Base-by-base conservation (phyloP, 2,888 invertebrate genomes). In the Meiosimyza platycephala region DNA sequence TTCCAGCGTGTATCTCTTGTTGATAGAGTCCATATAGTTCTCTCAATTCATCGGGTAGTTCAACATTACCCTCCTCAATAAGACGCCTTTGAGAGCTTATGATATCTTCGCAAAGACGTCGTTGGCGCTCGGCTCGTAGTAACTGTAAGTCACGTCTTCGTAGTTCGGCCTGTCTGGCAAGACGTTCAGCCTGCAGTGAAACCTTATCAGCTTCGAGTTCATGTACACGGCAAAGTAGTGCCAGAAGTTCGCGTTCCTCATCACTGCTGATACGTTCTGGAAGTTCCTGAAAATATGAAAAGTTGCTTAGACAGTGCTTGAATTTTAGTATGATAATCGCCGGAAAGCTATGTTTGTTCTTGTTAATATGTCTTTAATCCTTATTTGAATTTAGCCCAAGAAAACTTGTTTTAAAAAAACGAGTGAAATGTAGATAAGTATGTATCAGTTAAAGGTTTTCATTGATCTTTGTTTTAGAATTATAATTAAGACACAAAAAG, bases 131-230 rank as follows among this genome's bases (percentile, higher is more conserved):
- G 72, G 94, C 93, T 28, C 95, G 89, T 77, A 96, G 89, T 76
- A 97, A 90, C 79, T 96, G 92, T 75, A 96, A 89, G 84, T 97
- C 96, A 63, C 96, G 89, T 73, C 96, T 89, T 57, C 95, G 90
- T 72, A 97, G 90, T 83, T 97, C 96, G 80, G 96, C 95, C 80
- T 95, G 94, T 33, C 95, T 90, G 63, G 95, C 93, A 72, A 97
- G 89, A 51, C 95, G 89, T 83, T 95, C 94, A 3, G 96, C 95
- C 87, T 96, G 96, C 80, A 97, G 89, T 79, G 97, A 96, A 0
- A 80, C 60, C 88, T 96, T 98, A 85, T 97, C 96, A 0, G 97
- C 96, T 88, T 98, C 98, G 72, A 97, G 89, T 87, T 97, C 95
- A 84, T 98, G 97, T 54, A 98, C 96, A 78, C 95, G 91, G 82